Evolutionary conservation across 1,140 invertebrate species (phyloP), one percentile per base, ranked within the genome.

Genomic region (Metopolophium dirhodum): DNA sequence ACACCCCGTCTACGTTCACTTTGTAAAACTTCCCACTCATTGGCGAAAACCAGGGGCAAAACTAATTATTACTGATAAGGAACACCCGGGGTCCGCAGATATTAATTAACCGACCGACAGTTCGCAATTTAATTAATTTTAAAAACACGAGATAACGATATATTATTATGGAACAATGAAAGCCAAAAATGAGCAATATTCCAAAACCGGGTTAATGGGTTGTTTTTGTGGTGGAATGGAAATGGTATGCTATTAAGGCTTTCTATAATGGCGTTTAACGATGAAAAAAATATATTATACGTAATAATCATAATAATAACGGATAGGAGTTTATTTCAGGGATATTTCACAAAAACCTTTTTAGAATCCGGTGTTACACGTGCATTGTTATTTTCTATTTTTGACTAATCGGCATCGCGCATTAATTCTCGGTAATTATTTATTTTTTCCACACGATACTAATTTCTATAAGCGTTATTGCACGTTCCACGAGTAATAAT

Each of bases 31-130:
- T 93, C 35, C 14, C 37, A 68, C 51, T 61, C 89, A 68, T 90
- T 86, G 82, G 82, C 22, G 57, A 93, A 85, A 93, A 85, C 51
- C 14, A 41, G 22, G 30, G 45, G 30, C 47, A 82, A 91, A 92
- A 93, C 82, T 93, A 93, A 93, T 93, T 93, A 85, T 93, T 93
- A 54, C 82, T 93, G 91, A 93, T 93, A 93, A 93, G 91, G 49
- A 86, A 93, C 82, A 85, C 82, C 77, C 82, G 91, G 77, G 49
- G 77, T 41, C 49, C 18, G 82, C 51, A 57, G 47, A 86, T 93
- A 93, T 93, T 93, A 93, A 93, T 93, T 93, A 93, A 54, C 91
- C 82, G 14, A 93, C 91, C 47, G 91, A 93, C 91, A 93, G 77
- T 85, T 93, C 47, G 45, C 91, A 54, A 93, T 93, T 93, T 93